These are phyloP conservation scores for Dinocampus coccinellae DNA, from an alignment of 2,888 invertebrate genomes.

Conservation along the genomic window DNA sequence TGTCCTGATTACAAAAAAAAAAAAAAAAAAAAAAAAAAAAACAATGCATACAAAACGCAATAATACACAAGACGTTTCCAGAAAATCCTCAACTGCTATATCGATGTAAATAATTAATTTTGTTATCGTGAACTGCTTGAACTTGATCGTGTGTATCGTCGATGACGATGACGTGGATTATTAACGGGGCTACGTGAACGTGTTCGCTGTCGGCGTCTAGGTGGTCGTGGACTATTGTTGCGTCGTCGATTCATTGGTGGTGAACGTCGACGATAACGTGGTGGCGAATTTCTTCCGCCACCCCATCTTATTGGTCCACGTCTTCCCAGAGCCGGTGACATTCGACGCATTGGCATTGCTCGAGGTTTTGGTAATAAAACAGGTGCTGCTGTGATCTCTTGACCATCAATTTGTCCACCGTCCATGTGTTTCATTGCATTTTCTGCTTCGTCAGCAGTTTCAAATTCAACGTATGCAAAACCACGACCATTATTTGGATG, in stretches of 20 bases:
- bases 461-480: conserved; percentile 96
- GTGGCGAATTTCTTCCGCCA: conserved; percentile 72
- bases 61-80: neutral
- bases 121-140: conserved; percentile 80
- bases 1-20: neutral
- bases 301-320: conserved; percentile 73
- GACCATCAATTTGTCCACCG: conserved; percentile 97
- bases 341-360: conserved; percentile 71
- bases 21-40: neutral
- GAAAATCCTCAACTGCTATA: neutral
- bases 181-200: conserved; percentile 72
- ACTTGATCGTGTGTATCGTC: conserved; percentile 80
- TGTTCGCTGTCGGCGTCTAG: conserved; percentile 74
- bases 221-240: conserved; percentile 70
- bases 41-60: too few species aligned
- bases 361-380: conserved; percentile 85
- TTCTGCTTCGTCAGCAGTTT: conserved; percentile 94
- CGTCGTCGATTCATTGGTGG: conserved; percentile 72
- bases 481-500: conserved; percentile 93
- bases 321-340: conserved; percentile 67
- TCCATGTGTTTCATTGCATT: conserved; percentile 99
- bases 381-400: conserved; percentile 96
- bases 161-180: conserved; percentile 73
- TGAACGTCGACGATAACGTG: conserved; percentile 67
- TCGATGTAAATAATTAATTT: neutral